phyloP scores from a whole-genome alignment of 2,888 invertebrate species.

The Polia nebulosa region DNA sequence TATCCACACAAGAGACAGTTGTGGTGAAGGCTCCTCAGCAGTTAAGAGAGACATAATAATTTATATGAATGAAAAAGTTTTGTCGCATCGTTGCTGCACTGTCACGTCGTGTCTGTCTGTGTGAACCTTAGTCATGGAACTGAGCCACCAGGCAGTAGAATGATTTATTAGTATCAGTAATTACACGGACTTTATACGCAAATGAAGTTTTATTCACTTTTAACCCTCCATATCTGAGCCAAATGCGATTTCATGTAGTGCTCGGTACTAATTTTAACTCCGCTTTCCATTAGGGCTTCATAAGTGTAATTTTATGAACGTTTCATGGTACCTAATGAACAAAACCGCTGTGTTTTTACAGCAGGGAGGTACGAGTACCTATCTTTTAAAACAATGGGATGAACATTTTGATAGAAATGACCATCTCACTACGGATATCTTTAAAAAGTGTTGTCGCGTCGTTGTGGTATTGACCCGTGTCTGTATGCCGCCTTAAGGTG shows the following conservation, averaged over 20 bases:
- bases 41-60: neutral
- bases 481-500: no score
- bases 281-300: conserved; percentile 27
- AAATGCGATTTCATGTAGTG: conserved; percentile 48
- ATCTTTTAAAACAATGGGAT: no score
- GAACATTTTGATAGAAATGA: no score
- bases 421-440: no score
- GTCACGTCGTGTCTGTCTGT: neutral
- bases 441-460: no score
- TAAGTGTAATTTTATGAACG: conserved; percentile 13
- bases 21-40: neutral
- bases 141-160: conserved; percentile 2
- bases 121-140: neutral
- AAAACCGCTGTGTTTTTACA: neutral
- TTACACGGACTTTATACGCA: conserved; percentile 21
- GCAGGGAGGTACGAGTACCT: neutral
- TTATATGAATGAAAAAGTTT: neutral
- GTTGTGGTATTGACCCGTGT: no score
- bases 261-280: conserved; percentile 36
- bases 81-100: neutral
- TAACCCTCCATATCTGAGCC: conserved; percentile 35
- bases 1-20: neutral
- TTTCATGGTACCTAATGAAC: neutral
- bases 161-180: conserved; percentile 32
- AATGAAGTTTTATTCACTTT: conserved; percentile 40